Base-by-base conservation (phyloP, 2,113 vertebrate species). In the Dinomys branickii region DNA sequence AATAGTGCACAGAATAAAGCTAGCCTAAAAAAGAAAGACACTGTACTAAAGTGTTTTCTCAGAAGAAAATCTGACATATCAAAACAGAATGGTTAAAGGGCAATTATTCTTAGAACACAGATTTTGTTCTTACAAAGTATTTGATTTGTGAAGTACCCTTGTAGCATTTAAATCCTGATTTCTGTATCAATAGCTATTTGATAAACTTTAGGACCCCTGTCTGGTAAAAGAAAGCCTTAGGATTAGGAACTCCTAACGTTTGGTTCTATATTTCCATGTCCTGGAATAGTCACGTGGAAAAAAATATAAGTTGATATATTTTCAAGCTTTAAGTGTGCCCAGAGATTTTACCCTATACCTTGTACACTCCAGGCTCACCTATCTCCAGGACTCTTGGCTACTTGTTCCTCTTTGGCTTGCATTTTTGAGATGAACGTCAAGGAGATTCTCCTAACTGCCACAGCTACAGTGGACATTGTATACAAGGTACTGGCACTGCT, bases 81-180 rank as follows among this genome's bases (percentile, higher is more conserved):
- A 84, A 94, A 93, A 88, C 58, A 81, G 22, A 94, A 86, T 81
- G 52, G 38, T 38, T 90, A 89, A 88, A 83, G 44, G 91, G 56
- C 28, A 96, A 91, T 94, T 94, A 94, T 93, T 93, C n/a, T 87
- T 50, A 87, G 38, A 52, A 85, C 61, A 95, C 41, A 80, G 52
- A 85, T 67, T 87, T 85, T 93, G 94, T 88, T 88, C 67, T 90
- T 90, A 88, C 3, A 78, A 94, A 89, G 69, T 47, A 0, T 94
- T 86, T 96, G 65, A 96, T 94, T 95, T 91, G 35, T 93, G 88
- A 91, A 92, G 81, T 90, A 89, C 38, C 13, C 65, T 52, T 90
- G 54, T 84, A 59, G 17, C 47, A 86, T 59, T 85, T 86, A 67
- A 65, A 33, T 95, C 82, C 80, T 94, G 73, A 91, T 69, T 95